Conservation (phyloP, 2,113 vertebrate species). For the Sorex fumeus region DNA sequence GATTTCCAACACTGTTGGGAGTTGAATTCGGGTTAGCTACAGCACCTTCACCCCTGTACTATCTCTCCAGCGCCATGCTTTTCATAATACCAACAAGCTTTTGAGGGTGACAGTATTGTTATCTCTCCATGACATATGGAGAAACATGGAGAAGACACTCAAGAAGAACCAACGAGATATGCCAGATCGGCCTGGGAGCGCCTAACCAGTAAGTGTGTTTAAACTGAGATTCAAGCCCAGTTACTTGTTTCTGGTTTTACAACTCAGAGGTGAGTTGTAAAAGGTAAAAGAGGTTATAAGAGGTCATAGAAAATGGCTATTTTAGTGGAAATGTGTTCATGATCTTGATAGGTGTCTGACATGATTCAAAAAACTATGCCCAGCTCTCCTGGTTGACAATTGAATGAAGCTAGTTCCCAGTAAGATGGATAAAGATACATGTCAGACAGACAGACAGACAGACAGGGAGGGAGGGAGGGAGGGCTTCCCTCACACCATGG, state of each 20-base stretch:
- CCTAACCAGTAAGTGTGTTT: too few relatives aligned
- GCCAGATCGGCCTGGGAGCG: not conserved
- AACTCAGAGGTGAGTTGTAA: not conserved
- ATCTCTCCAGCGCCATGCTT: too few relatives aligned
- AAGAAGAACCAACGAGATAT: not conserved
- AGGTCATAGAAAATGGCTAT: not conserved
- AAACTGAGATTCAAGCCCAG: constrained; percentile 3
- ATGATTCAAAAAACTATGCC: not conserved
- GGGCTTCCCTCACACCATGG: not conserved
- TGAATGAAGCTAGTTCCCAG: not conserved
- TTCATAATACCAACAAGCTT: too few relatives aligned
- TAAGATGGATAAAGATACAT: too few relatives aligned
- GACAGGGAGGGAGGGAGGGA: too few relatives aligned
- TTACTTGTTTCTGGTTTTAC: too few relatives aligned
- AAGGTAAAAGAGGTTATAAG: not conserved
- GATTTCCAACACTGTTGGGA: too few relatives aligned
- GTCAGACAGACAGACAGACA: too few relatives aligned
- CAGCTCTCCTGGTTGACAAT: not conserved
- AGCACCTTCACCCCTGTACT: too few relatives aligned
- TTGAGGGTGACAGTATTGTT: not conserved
- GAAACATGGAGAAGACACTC: not conserved
- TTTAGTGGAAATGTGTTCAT: not conserved
- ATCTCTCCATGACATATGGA: not conserved
- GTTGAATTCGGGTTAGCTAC: too few relatives aligned
- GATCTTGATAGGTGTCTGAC: not conserved